Percentiles rank a stretch among this genome's conserved stretches.
These are phyloP conservation scores for Strigamia transsilvanica DNA, from an alignment of 2,888 invertebrate species.

Conservation along the genomic window DNA sequence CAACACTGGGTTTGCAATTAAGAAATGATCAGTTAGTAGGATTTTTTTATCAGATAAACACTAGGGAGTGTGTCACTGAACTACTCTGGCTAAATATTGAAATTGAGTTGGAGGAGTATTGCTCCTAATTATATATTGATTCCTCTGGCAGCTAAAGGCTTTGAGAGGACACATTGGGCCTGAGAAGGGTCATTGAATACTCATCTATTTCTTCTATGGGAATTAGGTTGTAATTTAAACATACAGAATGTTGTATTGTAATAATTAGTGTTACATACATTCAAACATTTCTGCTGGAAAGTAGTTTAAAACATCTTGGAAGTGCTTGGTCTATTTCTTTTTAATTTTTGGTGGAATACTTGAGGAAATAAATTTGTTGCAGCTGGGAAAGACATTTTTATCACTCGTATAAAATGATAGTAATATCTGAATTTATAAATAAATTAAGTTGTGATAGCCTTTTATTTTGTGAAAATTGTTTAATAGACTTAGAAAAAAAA, in stretches of 20 bases:
- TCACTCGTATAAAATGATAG: no score
- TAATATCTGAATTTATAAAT: no score
- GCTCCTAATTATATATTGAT: constrained; percentile 8
- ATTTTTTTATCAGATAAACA: neutral
- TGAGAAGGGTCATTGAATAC: neutral
- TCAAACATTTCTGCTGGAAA: no score
- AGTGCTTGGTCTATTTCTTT: no score
- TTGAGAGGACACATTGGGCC: neutral
- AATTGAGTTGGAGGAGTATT: neutral
- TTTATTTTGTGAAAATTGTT: no score
- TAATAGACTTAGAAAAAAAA: no score
- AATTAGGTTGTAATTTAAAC: neutral
- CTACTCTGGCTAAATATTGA: neutral
- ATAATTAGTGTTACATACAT: no score
- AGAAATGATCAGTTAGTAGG: neutral
- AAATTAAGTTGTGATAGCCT: no score
- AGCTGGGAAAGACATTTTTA: neutral
- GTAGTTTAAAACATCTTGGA: no score
- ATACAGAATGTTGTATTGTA: no score
- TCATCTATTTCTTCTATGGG: neutral
- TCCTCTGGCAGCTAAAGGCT: constrained; percentile 1
- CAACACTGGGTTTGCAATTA: neutral
- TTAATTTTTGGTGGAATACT: neutral
- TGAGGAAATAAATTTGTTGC: neutral
- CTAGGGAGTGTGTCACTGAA: neutral